phyloP scores from a whole-genome alignment of 2,113 vertebrate genomes.

The Eidolon helvum region DNA sequence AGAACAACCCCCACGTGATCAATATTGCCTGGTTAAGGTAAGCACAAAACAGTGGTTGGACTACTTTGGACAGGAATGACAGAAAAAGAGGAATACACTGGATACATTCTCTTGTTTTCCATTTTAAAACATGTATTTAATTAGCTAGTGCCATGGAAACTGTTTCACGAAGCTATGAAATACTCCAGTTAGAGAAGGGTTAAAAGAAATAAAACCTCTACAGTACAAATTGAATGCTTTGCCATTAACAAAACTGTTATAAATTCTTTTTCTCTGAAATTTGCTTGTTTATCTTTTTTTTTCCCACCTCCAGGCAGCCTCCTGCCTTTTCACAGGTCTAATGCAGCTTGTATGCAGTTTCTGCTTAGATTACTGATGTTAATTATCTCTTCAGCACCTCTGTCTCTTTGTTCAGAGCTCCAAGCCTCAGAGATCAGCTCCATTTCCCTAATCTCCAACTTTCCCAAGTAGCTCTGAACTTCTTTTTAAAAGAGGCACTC shows the following conservation, averaged over 20 bases:
- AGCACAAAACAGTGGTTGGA: neutral
- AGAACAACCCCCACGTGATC: neutral
- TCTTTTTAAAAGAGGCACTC: neutral
- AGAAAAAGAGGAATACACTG: neutral
- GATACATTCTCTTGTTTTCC: neutral
- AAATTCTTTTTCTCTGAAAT: neutral
- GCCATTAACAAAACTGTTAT: constrained; percentile 20
- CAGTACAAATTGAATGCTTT: neutral
- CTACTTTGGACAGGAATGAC: neutral
- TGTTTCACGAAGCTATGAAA: neutral
- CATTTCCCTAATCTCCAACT: neutral
- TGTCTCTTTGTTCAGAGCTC: neutral
- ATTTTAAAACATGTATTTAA: neutral
- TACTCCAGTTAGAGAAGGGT: neutral
- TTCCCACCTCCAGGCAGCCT: neutral
- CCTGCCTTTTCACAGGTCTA: neutral
- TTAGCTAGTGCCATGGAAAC: neutral
- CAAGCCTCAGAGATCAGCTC: neutral
- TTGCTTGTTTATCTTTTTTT: constrained; percentile 9
- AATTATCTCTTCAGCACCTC: neutral
- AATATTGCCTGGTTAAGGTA: neutral
- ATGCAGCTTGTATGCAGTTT: neutral
- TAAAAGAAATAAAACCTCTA: constrained; percentile 32
- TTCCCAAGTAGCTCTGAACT: neutral
- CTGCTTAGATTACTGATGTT: neutral